A percentile compares a stretch with the other conserved stretches of the same genome.
Evolutionary conservation across 1,140 invertebrate species (phyloP).

Genomic region (Heliothis virescens): DNA sequence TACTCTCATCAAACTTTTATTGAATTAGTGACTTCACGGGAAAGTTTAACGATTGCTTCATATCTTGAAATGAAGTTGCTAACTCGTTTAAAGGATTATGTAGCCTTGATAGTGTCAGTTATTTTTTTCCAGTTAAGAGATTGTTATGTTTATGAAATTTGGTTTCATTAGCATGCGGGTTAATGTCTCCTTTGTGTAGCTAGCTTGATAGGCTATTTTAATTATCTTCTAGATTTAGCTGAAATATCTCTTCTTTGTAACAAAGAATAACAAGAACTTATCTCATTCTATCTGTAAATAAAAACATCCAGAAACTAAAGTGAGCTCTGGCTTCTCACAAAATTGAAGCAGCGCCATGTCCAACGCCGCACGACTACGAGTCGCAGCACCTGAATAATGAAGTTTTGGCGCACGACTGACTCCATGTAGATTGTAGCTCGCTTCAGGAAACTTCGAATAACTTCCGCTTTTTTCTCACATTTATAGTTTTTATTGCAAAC

Average conservation of each 20-base stretch:
- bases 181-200: no score
- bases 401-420: slow-evolving; percentile 24
- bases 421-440: slow-evolving; percentile 2
- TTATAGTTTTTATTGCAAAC: slow-evolving; percentile 18
- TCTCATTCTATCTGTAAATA: background rate
- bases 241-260: background rate
- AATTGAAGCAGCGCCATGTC: slow-evolving; percentile 22
- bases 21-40: no score
- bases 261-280: no score
- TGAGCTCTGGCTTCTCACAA: background rate
- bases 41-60: slow-evolving; percentile 14
- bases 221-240: background rate
- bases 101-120: background rate
- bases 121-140: no score
- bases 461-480: background rate
- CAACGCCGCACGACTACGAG: slow-evolving; percentile 5
- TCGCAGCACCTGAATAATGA: slow-evolving; percentile 17
- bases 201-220: background rate
- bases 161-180: no score
- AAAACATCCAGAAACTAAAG: background rate
- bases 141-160: no score
- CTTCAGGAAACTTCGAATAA: slow-evolving; percentile 14
- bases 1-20: background rate
- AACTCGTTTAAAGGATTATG: background rate
- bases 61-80: background rate